Conservation (phyloP, 37 sponge, comb jelly and placozoan genomes). For the Chondrosia reniformis region DNA sequence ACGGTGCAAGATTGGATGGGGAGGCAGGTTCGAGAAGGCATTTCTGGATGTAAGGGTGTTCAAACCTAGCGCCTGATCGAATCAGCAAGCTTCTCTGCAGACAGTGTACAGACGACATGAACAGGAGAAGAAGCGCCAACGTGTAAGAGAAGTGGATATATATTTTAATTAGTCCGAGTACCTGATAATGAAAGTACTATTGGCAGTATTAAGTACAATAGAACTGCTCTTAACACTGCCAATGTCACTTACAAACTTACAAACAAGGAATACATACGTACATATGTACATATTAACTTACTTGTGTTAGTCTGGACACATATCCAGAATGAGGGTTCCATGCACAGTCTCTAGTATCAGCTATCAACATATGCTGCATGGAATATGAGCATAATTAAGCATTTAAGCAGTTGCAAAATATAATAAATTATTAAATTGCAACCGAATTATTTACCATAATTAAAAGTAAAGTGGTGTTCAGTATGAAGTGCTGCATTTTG, state of each 20-base stretch:
- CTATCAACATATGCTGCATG: neutral
- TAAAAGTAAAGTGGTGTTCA: neutral
- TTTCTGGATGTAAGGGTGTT: neutral
- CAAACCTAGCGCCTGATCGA: neutral
- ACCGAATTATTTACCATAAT: no score
- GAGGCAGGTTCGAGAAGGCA: constrained; percentile 1
- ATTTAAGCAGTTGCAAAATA: neutral
- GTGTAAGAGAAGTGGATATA: neutral
- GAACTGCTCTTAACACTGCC: no score
- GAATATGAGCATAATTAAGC: neutral
- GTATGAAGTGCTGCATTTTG: neutral
- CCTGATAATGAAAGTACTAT: neutral
- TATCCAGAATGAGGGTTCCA: constrained; percentile 22
- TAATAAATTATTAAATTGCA: neutral
- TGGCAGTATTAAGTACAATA: no score
- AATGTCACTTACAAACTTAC: neutral
- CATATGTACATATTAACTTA: neutral
- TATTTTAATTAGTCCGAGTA: neutral
- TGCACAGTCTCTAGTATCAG: constrained; percentile 7
- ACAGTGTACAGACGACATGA: neutral
- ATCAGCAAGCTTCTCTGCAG: neutral
- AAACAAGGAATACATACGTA: constrained; percentile 8
- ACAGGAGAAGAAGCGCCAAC: constrained; percentile 3
- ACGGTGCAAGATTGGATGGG: neutral
- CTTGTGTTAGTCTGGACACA: neutral